phyloP scores from a whole-genome alignment of 2,113 vertebrate species.

The Lepisosteus oculatus region DNA sequence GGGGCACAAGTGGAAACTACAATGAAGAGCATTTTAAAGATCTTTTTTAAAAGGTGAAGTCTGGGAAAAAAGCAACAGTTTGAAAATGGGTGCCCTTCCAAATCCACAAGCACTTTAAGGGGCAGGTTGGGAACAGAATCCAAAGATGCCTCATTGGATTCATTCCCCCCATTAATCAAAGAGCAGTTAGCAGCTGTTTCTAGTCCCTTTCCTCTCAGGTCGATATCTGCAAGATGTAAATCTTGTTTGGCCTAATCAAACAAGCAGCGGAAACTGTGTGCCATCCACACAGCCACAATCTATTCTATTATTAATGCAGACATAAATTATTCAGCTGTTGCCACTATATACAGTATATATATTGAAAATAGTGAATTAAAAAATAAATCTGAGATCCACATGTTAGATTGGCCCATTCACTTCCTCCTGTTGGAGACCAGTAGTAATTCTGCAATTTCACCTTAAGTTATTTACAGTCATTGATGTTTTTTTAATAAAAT shows the following conservation, averaged over 20 bases:
- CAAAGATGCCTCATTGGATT: background rate
- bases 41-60: too few species aligned
- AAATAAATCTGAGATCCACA: background rate
- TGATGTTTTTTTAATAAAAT: too few species aligned
- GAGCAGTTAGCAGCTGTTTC: background rate
- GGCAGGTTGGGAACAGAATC: background rate
- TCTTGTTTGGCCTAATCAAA: slow-evolving; percentile 8
- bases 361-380: background rate
- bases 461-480: too few species aligned
- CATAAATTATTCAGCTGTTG: slow-evolving; percentile 9
- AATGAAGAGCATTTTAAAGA: too few species aligned
- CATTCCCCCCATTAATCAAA: background rate
- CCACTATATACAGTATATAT: background rate
- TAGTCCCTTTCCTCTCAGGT: background rate
- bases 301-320: background rate
- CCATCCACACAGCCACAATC: background rate
- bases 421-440: background rate
- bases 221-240: background rate
- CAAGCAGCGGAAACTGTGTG: background rate
- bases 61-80: too few species aligned
- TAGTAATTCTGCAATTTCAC: too few species aligned
- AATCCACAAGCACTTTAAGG: background rate
- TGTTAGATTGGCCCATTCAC: background rate
- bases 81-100: background rate
- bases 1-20: too few species aligned